Conservation (phyloP, 37 sponge, comb jelly and placozoan genomes). For the Cladorhizidae sp. region DNA sequence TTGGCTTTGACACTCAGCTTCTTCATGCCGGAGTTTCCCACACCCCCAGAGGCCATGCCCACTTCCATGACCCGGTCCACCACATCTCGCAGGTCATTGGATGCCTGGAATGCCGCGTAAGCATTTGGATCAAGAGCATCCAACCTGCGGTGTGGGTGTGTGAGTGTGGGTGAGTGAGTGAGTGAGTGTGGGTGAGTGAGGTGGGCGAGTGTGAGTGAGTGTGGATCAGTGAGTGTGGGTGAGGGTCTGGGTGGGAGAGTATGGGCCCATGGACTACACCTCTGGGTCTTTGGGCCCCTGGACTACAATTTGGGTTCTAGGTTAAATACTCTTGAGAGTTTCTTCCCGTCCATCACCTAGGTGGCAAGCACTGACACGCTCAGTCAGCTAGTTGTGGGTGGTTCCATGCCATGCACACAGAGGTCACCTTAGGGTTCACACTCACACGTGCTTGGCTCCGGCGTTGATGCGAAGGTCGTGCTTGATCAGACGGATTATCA, state of each 20-base stretch:
- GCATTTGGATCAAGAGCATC: conserved; percentile 93
- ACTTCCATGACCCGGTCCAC: conserved; percentile 61
- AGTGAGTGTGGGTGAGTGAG: not conserved
- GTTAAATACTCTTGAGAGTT: too few relatives aligned
- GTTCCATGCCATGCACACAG: too few relatives aligned
- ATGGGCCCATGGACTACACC: not conserved
- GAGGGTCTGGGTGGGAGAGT: conserved; percentile 1
- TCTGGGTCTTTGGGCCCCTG: too few relatives aligned
- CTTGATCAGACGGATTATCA: conserved; percentile 88
- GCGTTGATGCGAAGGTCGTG: conserved; percentile 93
- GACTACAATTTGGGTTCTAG: too few relatives aligned
- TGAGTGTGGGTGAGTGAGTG: conserved; percentile 19
- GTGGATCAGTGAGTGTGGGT: not conserved
- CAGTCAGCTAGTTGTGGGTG: too few relatives aligned
- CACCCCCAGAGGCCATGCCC: conserved; percentile 33
- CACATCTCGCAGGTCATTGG: conserved; percentile 90
- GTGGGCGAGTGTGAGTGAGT: conserved; percentile 6
- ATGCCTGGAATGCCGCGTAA: conserved; percentile 93
- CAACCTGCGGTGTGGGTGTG: conserved; percentile 67
- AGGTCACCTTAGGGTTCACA: not conserved
- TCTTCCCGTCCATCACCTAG: too few relatives aligned
- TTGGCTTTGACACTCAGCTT: conserved; percentile 67
- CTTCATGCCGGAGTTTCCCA: conserved; percentile 47
- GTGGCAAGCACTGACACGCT: too few relatives aligned
- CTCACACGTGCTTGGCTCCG: conserved; percentile 90